Evolutionary conservation across 2,113 vertebrate genomes (phyloP).

Genomic region (Cranoglanis bouderius): DNA sequence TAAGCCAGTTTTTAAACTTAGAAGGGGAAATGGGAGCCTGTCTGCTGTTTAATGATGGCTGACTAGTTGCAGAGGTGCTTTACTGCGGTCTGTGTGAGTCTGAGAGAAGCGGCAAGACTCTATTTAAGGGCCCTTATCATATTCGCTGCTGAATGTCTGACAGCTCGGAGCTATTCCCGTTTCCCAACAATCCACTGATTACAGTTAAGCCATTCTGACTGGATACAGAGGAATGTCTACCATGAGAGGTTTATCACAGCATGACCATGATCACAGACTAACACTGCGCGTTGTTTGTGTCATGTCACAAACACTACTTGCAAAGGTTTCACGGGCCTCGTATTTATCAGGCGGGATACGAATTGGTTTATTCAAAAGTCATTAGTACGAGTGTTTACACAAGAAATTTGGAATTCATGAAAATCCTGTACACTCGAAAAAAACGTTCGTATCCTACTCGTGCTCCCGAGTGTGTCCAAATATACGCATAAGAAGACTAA

Average conservation of each 20-base stretch:
- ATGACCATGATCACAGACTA: conserved; percentile 3
- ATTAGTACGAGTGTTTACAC: neutral
- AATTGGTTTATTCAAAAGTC: neutral
- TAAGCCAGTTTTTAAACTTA: conserved; percentile 31
- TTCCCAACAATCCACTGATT: conserved; percentile 70
- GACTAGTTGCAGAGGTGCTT: conserved; percentile 31
- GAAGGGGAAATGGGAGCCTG: conserved; percentile 27
- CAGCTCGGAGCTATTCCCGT: conserved; percentile 65
- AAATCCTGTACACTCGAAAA: neutral
- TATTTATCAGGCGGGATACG: neutral
- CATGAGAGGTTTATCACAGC: conserved; percentile 7
- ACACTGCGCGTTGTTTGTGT: neutral
- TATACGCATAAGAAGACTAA: neutral
- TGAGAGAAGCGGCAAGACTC: conserved; percentile 53
- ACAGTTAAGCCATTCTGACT: conserved; percentile 59
- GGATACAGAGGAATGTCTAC: conserved; percentile 56
- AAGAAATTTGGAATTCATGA: neutral
- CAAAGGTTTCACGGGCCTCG: neutral
- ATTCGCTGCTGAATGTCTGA: conserved; percentile 55
- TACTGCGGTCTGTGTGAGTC: conserved; percentile 39
- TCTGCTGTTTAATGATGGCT: conserved; percentile 34
- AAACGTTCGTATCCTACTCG: neutral
- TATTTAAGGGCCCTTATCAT: conserved; percentile 72
- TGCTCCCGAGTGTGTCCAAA: neutral
- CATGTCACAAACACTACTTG: neutral